These are phyloP conservation scores for Agrotis segetum DNA, from an alignment of 2,888 invertebrate species.

Conservation along the genomic window DNA sequence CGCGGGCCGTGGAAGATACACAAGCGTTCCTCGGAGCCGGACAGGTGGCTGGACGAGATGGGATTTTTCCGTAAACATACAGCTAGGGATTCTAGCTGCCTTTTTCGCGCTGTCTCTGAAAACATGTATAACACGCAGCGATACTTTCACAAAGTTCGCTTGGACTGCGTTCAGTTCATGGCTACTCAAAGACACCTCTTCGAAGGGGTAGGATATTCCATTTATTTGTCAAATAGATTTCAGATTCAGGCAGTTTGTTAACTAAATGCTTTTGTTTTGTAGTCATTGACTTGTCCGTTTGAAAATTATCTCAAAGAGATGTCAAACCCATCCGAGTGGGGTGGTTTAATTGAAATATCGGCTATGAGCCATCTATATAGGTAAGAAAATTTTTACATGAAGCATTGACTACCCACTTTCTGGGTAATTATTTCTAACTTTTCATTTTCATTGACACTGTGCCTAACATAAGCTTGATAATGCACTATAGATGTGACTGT, in stretches of 20 bases:
- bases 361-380: conserved; percentile 93
- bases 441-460: conserved; percentile 32
- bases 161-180: conserved; percentile 94
- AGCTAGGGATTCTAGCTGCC: conserved; percentile 96
- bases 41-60: conserved; percentile 95
- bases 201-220: conserved; percentile 88
- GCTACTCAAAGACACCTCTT: conserved; percentile 92
- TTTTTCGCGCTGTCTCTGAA: conserved; percentile 97
- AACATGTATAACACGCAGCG: conserved; percentile 94
- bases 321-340: conserved; percentile 93
- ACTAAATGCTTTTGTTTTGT: conserved; percentile 80
- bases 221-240: conserved; percentile 60
- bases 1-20: conserved; percentile 88
- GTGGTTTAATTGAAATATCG: conserved; percentile 93
- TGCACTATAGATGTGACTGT: neutral
- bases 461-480: conserved; percentile 56
- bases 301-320: conserved; percentile 93
- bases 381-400: conserved; percentile 83
- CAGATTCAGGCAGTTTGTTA: conserved; percentile 50
- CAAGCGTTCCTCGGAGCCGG: conserved; percentile 90
- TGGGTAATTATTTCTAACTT: conserved; percentile 46
- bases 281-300: conserved; percentile 92
- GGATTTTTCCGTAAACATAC: conserved; percentile 97
- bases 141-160: conserved; percentile 94
- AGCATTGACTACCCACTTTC: conserved; percentile 57